Conservation (phyloP, 2,797 vertebrate genomes). For the Enteromius unitaeniatus region DNA sequence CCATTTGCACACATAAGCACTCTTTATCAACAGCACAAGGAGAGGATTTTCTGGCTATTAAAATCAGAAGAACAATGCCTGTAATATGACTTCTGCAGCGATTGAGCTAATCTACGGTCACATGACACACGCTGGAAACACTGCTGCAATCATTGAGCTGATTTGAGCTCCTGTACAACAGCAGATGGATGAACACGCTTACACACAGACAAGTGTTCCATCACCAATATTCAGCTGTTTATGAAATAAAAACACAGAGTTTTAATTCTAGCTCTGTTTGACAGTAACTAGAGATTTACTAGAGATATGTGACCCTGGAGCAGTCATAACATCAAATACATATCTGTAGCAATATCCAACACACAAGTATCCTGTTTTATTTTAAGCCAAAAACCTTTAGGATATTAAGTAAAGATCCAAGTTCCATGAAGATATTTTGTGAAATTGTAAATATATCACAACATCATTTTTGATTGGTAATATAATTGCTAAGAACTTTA, state of each 20-base stretch:
- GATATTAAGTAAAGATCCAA: too few species aligned
- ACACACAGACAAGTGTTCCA: neutral
- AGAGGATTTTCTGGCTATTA: neutral
- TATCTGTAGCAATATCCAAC: too few species aligned
- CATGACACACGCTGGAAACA: neutral
- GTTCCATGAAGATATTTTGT: too few species aligned
- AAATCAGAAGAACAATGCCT: neutral
- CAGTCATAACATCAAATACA: too few species aligned
- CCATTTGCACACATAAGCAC: neutral
- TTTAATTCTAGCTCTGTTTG: neutral
- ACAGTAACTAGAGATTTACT: neutral
- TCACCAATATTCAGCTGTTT: neutral
- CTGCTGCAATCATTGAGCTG: neutral
- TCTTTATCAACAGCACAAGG: neutral
- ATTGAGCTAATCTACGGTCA: conserved; percentile 1
- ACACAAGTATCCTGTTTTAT: too few species aligned
- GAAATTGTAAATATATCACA: too few species aligned
- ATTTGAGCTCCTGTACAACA: conserved; percentile 5
- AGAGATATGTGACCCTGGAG: neutral
- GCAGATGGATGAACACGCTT: conserved; percentile 8
- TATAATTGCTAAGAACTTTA: too few species aligned
- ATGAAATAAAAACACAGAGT: neutral
- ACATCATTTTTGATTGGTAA: too few species aligned
- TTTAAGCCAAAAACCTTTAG: too few species aligned
- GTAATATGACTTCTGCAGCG: neutral